Base-by-base conservation (phyloP, 2,797 vertebrate species). In the Lagodon rhomboides region DNA sequence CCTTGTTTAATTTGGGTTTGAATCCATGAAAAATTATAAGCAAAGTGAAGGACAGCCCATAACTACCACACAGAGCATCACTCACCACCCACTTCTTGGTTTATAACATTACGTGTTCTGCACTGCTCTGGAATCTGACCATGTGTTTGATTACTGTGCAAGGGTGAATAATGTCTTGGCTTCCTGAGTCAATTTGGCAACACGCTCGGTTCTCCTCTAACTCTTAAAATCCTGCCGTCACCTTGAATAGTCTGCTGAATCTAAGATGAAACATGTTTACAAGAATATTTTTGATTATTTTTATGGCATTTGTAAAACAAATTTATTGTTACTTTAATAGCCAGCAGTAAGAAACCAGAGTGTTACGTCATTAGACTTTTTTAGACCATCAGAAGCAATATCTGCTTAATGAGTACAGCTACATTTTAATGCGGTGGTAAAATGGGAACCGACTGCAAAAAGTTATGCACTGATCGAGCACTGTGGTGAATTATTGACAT, bases 11-110 rank as follows among this genome's bases (percentile, higher is more conserved):
- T 80, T 83, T 86, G 71, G 74, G 78, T 80, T 87, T 82, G 79
- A 85, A 70, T 88, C 75, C n/a, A 9, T 82, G 79, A 85, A 83
- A 78, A 62, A 85, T 88, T 80, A 74, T 73, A 83, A 82, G 70
- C 79, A 77, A 73, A 79, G 66, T 22, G 68, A 77, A 85, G 77
- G 54, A 54, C 54, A 34, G 38, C 9, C 38, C 38, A 38, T 38
- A 38, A 53, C 50, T 47, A 66, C 65, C 75, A 73, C 72, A 44
- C n/a, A 70, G 18, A 67, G 68, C 47, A 62, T 80, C 73, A 53
- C 50, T 87, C 85, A 78, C 47, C 87, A 63, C 44, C 62, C 73
- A 61, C 68, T 58, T 67, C 55, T 77, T 41, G 23, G 58, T 74
- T 78, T 82, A 73, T 79, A 76, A 65, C 77, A 10, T 68, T 77